Base-by-base conservation (phyloP, 2,888 invertebrate genomes). In the Hemicrepidius hirtus region DNA sequence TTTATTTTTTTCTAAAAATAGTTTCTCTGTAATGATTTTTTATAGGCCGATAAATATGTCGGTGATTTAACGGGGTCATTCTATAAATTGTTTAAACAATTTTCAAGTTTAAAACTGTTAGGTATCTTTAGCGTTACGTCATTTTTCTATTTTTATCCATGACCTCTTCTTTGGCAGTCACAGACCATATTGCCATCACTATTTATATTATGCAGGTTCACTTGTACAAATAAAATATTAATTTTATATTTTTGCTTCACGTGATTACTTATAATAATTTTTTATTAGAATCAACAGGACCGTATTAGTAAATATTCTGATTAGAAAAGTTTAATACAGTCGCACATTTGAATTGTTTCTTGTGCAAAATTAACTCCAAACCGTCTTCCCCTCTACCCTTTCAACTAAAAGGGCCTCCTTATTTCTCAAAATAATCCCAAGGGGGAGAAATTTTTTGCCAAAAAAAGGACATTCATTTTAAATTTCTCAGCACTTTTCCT, bases 61-160 rank as follows among this genome's bases (percentile, higher is more conserved):
- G 24, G 50, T 50, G 12, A 32, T 18, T 24, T n/a, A 57, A 37
- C 18, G 37, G 57, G 57, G 57, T 57, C 57, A 57, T 57, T 20
- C 3, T 44, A 28, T 41, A 60, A 44, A 44, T 60, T 16, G 20
- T 40, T 24, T 41, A 44, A 37, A 41, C n/a, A 10, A 18, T 9
- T 60, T 60, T 60, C 9, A 60, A 60, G 28, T 60, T 41, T 44
- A 60, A 37, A 40, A 44, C 28, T 60, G 28, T 20, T 41, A n/a
- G 60, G 24, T 20, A 57, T 37, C n/a, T 60, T 41, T 28, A 21
- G 20, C 41, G 73, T 81, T 80, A 81, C 78, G 77, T 82, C 81
- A 82, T 74, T 63, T 28, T 41, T 63, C 75, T 79, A 80, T 79
- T 78, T 79, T 76, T 79, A 81, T 74, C 65, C 66, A 75, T 81